Base-by-base conservation (phyloP, 2,113 vertebrate genomes). In the Aegotheles bennettii region DNA sequence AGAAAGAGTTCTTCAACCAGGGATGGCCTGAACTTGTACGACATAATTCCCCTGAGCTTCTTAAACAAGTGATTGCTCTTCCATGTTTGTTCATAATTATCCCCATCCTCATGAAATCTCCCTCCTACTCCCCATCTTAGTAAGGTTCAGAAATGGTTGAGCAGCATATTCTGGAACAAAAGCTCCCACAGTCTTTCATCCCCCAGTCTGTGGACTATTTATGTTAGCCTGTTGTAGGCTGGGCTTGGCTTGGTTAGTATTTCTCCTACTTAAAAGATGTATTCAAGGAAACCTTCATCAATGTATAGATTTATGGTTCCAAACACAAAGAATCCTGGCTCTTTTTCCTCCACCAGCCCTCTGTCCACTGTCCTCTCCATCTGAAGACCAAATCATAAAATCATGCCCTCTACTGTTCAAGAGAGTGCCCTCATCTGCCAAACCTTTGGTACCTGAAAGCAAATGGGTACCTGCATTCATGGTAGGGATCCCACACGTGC, bases 401-500 rank as follows among this genome's bases (percentile, higher is more conserved):
- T 60, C 23, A 8, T 8, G 6, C 11, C 4, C 23, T 69, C 59
- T 36, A 61, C 36, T 79, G 51, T 13, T 75, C 45, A 40, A 31
- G 17, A 23, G 7, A 84, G 33, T 6, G 38, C 2, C 6, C 0
- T 2, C 4, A n/a, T 6, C 53, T 64, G 43, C 67, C 84, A 69
- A 43, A 42, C 13, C 15, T n/a, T 7, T 42, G 40, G 38, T 7
- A 76, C 25, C 25, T 36, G 38, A 56, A 74, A 61, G 40, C 9
- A 60, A 42, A 17, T 0, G 5, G 5, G 7, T 24, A 33, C 15
- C 28, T 61, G 5, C 9, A 7, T 21, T 42, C 7, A 7, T 3
- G 8, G 16, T 11, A 26, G 29, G 7, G 35, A 53, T 19, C 36
- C 29, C 2, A 9, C 13, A 42, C 1, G 1, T 2, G 5, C 31